A percentile compares a stretch with the other conserved stretches of the same genome.
phyloP scores from a whole-genome alignment of 2,888 invertebrate species.

The Caenorhabditis sp. region DNA sequence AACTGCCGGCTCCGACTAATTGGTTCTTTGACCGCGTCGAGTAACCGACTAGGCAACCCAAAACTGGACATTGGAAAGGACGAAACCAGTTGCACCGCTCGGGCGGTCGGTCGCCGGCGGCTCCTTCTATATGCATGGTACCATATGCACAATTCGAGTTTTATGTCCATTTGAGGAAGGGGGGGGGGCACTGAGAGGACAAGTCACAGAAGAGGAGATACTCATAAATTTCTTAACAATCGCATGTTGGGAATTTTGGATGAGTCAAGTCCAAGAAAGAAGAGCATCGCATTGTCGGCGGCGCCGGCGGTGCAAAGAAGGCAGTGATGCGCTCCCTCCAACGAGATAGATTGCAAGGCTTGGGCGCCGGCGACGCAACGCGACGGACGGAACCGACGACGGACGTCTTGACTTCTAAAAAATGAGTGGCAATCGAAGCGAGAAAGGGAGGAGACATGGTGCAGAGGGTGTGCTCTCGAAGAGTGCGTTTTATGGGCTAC shows the following conservation, averaged over 20 bases:
- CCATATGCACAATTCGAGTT: conserved; percentile 64
- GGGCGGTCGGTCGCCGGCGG: conserved; percentile 48
- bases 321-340: conserved; percentile 5
- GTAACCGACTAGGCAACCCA: too few relatives aligned
- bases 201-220: conserved; percentile 64
- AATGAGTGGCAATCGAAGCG: conserved; percentile 3
- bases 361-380: neutral
- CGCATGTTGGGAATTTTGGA: conserved; percentile 65
- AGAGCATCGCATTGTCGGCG: conserved; percentile 54
- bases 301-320: conserved; percentile 12
- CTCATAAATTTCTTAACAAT: conserved; percentile 70
- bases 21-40: conserved; percentile 17
- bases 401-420: conserved; percentile 16
- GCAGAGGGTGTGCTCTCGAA: conserved; percentile 4
- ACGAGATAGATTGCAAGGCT: neutral
- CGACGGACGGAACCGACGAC: neutral
- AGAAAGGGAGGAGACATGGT: conserved; percentile 16
- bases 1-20: conserved; percentile 41
- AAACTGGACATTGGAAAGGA: conserved; percentile 39
- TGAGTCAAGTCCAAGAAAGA: too few relatives aligned
- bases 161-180: conserved; percentile 63
- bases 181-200: conserved; percentile 27
- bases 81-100: conserved; percentile 26
- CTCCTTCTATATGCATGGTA: conserved; percentile 64
- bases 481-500: conserved; percentile 41